Conservation (phyloP, 2,888 invertebrate genomes). For the Linyphia triangularis region DNA sequence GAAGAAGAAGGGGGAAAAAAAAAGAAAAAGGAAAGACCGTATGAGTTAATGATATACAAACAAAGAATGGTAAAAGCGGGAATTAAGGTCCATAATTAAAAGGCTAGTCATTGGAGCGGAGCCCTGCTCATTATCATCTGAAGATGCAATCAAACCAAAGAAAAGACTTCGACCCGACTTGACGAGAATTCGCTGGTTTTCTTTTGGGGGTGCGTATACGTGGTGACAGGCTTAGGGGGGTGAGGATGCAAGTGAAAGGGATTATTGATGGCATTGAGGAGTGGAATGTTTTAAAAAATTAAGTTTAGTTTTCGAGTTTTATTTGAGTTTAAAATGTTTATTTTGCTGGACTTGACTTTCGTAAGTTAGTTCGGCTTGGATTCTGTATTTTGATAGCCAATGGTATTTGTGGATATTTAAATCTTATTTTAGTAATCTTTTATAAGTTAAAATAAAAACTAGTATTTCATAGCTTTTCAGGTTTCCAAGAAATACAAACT, state of each 20-base stretch:
- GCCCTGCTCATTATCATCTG: slow-evolving; percentile 70
- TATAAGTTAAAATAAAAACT: too few relatives aligned
- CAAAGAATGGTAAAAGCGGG: slow-evolving; percentile 70
- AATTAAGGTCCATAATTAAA: slow-evolving; percentile 73
- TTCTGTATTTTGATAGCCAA: too few relatives aligned
- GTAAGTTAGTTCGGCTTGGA: too few relatives aligned
- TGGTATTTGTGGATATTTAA: too few relatives aligned
- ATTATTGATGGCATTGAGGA: too few relatives aligned
- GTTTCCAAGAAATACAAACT: too few relatives aligned
- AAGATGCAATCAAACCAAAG: slow-evolving; percentile 69
- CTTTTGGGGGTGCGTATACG: slow-evolving; percentile 56
- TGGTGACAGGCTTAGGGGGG: slow-evolving; percentile 5
- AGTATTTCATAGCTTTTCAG: too few relatives aligned
- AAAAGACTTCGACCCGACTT: slow-evolving; percentile 55
- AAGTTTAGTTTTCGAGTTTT: too few relatives aligned
- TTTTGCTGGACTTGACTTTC: too few relatives aligned
- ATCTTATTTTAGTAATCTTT: too few relatives aligned
- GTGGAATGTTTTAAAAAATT: too few relatives aligned
- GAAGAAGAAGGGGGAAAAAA: neutral
- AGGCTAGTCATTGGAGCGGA: slow-evolving; percentile 73
- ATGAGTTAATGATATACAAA: slow-evolving; percentile 65
- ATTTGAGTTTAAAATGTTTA: too few relatives aligned
- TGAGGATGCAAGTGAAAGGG: neutral
- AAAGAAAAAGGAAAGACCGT: neutral
- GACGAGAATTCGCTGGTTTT: slow-evolving; percentile 29